These are phyloP conservation scores for Rhea americana DNA, from an alignment of 2,113 vertebrate species.

Conservation along the genomic window DNA sequence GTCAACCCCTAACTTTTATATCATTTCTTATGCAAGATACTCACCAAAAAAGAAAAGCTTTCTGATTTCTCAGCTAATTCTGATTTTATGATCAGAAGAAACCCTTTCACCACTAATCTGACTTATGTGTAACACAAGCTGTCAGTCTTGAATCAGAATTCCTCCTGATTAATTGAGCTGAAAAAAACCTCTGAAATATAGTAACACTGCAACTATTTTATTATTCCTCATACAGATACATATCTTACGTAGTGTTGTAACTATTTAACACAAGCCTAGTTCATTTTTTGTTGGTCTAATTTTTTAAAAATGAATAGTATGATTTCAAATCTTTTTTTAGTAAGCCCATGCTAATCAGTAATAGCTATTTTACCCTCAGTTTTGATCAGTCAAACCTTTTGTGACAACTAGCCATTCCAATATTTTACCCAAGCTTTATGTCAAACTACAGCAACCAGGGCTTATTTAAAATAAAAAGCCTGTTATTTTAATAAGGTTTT, in stretches of 20 bases:
- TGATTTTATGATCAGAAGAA: conserved; percentile 3
- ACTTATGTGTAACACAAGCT: not conserved
- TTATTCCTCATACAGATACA: not conserved
- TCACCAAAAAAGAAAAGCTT: not conserved
- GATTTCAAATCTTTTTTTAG: not conserved
- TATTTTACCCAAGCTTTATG: not conserved
- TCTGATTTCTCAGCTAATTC: conserved; percentile 1
- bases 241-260: not conserved
- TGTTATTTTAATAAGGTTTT: no score
- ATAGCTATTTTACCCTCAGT: not conserved
- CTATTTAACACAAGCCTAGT: not conserved
- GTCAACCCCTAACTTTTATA: not conserved
- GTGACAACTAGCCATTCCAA: not conserved
- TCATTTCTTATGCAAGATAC: not conserved
- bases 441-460: not conserved
- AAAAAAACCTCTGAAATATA: not conserved
- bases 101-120: not conserved
- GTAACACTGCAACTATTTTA: not conserved
- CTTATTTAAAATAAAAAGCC: not conserved
- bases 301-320: not conserved
- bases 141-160: not conserved
- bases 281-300: not conserved
- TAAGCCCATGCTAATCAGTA: not conserved
- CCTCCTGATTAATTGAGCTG: not conserved
- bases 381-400: not conserved